Evolutionary conservation across 2,113 vertebrate genomes (phyloP).

Genomic region (Leucoraja erinaceus): DNA sequence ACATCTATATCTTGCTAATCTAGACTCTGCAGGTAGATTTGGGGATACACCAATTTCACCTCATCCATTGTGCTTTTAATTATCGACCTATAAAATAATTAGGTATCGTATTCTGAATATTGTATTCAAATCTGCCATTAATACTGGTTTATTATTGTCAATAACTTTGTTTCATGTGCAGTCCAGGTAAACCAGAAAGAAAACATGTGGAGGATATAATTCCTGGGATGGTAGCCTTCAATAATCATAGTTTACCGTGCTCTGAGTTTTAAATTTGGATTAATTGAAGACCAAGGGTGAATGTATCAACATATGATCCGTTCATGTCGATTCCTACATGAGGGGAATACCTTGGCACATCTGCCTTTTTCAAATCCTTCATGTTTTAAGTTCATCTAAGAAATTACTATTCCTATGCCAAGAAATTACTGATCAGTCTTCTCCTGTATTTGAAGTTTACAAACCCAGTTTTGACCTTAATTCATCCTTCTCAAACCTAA

Average conservation of each 20-base stretch:
- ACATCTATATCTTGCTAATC: neutral
- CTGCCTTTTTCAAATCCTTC: neutral
- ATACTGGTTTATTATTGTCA: too few relatives aligned
- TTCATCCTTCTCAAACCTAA: neutral
- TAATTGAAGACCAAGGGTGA: too few relatives aligned
- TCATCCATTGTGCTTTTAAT: neutral
- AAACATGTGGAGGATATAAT: too few relatives aligned
- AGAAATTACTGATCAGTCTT: neutral
- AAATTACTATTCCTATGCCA: neutral
- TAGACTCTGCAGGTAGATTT: neutral
- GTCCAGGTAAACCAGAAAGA: too few relatives aligned
- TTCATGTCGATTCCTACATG: neutral
- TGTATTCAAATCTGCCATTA: too few relatives aligned
- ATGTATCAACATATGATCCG: too few relatives aligned
- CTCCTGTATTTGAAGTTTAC: neutral
- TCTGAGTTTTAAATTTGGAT: too few relatives aligned
- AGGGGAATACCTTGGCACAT: neutral
- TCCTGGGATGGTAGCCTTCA: too few relatives aligned
- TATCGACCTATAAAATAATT: neutral
- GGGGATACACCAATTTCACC: neutral
- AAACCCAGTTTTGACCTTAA: neutral
- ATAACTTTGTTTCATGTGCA: too few relatives aligned
- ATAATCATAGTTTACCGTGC: too few relatives aligned
- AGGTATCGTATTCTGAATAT: neutral
- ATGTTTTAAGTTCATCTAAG: neutral